Base-by-base conservation (phyloP, 2,113 vertebrate genomes). In the Polyodon spathula region DNA sequence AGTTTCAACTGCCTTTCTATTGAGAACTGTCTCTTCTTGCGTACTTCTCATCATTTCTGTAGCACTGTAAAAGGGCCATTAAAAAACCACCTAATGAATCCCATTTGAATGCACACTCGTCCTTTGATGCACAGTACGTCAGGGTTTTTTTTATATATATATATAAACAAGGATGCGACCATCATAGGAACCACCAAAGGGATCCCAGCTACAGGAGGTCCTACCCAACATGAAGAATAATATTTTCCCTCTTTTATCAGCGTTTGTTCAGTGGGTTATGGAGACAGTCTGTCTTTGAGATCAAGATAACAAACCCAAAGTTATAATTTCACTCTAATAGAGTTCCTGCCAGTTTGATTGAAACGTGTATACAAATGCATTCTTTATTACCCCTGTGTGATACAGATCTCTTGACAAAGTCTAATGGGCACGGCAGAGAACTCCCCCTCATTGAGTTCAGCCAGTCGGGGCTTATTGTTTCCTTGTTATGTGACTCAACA, bases 171-270 rank as follows among this genome's bases (percentile, higher is more conserved):
- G 27, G 27, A 27, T 27, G 27, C 27, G 27, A 27, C 27, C 27
- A 27, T 27, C 27, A 27, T 27, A 27, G 27, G 27, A 51, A 61
- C 56, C 44, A 14, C 14, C 56, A 56, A 46, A 40, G 68, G 68
- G 64, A 61, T 39, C 57, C 65, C 61, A 40, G 62, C 68, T 52
- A 10, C 67, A 54, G 63, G 6, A 64, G 66, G 66, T 66, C 60
- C 51, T 57, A 44, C 64, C 70, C 68, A 15, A 46, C 58, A 52
- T 72, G 57, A 72, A 72, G 69, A 73, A 46, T 69, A 50, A 69
- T 62, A 73, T 70, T 69, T 76, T 75, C 71, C 64, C 69, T 71
- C 66, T 68, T 82, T 77, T 73, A 80, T 82, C 75, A 75, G 71
- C 76, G 74, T 78, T 79, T 78, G 69, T 76, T 74, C 70, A 81